Conservation (phyloP, 1,140 invertebrate genomes). For the Coboldia fuscipes region DNA sequence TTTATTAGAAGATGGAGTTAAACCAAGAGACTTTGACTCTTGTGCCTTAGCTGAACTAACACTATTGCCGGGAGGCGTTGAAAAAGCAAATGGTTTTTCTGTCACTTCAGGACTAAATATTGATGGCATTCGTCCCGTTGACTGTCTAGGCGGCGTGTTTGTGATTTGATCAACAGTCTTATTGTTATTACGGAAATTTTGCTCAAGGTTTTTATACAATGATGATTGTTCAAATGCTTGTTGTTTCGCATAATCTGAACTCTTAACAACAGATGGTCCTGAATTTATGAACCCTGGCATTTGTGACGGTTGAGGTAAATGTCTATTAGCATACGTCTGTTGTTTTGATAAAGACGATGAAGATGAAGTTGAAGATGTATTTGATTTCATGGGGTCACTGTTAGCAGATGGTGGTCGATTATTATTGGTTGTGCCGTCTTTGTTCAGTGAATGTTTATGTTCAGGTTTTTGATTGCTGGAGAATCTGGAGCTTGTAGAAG, state of each 20-base stretch:
- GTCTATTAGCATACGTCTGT: not conserved
- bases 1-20: too few species aligned
- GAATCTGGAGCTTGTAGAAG: too few species aligned
- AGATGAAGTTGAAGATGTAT: not conserved
- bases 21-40: too few species aligned
- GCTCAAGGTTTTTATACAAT: not conserved
- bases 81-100: slow-evolving; percentile 11
- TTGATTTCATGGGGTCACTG: too few species aligned
- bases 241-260: not conserved
- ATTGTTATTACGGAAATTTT: not conserved
- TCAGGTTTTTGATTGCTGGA: too few species aligned
- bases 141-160: slow-evolving; percentile 3
- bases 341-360: not conserved
- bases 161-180: slow-evolving; percentile 2
- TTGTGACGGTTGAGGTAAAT: not conserved
- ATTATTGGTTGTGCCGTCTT: too few species aligned
- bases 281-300: not conserved
- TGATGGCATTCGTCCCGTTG: slow-evolving; percentile 5
- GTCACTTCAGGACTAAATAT: slow-evolving; percentile 18
- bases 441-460: too few species aligned
- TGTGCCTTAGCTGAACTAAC: not conserved
- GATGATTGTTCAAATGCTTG: not conserved
- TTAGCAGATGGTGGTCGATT: too few species aligned
- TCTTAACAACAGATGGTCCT: not conserved
- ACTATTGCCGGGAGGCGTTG: not conserved